Evolutionary conservation across 2,113 vertebrate genomes (phyloP).

Genomic region (Oryzias javanicus): DNA sequence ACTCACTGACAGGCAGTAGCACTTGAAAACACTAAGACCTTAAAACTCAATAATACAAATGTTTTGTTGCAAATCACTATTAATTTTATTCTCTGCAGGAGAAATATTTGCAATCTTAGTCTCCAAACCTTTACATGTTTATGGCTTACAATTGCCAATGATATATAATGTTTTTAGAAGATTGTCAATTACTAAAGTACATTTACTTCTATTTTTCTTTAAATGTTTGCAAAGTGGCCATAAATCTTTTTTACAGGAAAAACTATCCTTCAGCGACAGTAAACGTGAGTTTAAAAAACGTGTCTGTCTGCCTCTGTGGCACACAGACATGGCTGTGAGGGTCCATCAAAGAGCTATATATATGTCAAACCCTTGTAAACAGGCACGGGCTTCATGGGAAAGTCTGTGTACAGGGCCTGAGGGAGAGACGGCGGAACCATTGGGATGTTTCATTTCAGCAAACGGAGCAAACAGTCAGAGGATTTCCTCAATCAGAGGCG

Average conservation of each 20-base stretch:
- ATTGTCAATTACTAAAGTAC: too few species aligned
- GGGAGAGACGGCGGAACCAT: constrained; percentile 71
- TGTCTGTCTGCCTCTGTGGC: constrained; percentile 5
- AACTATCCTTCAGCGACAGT: not conserved
- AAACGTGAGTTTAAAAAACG: not conserved
- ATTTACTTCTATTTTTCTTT: not conserved
- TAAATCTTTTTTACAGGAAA: not conserved
- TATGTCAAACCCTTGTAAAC: constrained; percentile 64
- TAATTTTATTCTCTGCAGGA: too few species aligned
- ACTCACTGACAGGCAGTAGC: not conserved
- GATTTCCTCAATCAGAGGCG: constrained; percentile 83
- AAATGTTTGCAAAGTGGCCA: not conserved
- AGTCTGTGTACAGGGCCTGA: constrained; percentile 56
- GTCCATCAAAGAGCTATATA: constrained; percentile 54
- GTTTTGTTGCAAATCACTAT: too few species aligned
- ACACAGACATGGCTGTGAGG: not conserved
- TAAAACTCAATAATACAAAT: too few species aligned
- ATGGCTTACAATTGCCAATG: too few species aligned
- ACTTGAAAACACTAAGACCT: not conserved
- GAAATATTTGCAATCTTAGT: too few species aligned
- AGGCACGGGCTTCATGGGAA: constrained; percentile 70
- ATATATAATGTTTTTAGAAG: too few species aligned
- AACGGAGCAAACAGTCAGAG: constrained; percentile 76
- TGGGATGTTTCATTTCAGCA: constrained; percentile 70
- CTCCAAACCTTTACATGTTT: too few species aligned